Conservation (phyloP, 2,113 vertebrate species). For the Cettia cetti region DNA sequence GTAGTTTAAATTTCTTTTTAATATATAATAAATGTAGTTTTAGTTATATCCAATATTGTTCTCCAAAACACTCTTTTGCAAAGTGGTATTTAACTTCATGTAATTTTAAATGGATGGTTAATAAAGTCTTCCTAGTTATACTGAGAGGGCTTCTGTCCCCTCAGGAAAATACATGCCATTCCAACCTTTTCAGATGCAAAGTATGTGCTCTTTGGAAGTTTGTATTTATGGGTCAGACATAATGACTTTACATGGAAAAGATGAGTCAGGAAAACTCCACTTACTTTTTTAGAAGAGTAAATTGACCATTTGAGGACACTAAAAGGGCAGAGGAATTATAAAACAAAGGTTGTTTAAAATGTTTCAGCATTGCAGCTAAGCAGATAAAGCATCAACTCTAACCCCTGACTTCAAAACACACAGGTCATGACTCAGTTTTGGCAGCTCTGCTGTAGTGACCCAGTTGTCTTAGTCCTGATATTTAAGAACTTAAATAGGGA, state of each 20-base stretch:
- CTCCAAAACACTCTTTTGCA: not conserved
- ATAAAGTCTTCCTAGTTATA: not conserved
- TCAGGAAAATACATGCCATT: not conserved
- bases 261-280: not conserved
- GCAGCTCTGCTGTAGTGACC: not conserved
- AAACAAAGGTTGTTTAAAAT: not conserved
- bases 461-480: not conserved
- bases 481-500: not conserved
- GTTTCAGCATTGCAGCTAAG: not conserved
- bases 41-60: not conserved
- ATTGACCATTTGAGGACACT: not conserved
- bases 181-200: not conserved
- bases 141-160: not conserved
- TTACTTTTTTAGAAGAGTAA: not conserved
- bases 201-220: constrained; percentile 10
- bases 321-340: not conserved
- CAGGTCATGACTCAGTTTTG: not conserved
- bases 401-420: not conserved
- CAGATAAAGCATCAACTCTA: not conserved
- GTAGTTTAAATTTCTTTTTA: not conserved
- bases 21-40: not conserved
- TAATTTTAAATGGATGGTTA: not conserved
- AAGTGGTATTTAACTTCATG: not conserved
- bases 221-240: not conserved
- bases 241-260: not conserved